phyloP scores from a whole-genome alignment of 2,113 vertebrate genomes.

The Ammodytes marinus region DNA sequence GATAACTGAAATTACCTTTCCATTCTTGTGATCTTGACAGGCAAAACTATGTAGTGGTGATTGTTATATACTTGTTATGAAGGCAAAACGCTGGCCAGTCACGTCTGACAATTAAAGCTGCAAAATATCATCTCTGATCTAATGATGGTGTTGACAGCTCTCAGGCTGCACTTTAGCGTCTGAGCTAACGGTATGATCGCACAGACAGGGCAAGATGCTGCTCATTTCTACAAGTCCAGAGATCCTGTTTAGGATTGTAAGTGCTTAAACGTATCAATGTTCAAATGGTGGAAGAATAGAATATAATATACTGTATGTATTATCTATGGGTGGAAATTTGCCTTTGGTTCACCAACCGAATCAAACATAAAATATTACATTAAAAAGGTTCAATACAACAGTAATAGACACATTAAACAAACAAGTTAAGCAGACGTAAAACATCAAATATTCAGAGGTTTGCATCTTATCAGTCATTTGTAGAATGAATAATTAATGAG shows the following conservation, averaged over 20 bases:
- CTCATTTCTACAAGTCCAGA: background rate
- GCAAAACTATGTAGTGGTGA: slow-evolving; percentile 24
- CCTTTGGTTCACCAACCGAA: too few species aligned
- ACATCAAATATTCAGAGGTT: too few species aligned
- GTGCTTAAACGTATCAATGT: background rate
- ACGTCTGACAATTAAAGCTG: slow-evolving; percentile 17
- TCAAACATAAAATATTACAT: too few species aligned
- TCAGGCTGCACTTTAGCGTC: background rate
- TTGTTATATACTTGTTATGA: slow-evolving; percentile 9
- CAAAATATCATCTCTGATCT: slow-evolving; percentile 19
- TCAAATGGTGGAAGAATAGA: too few species aligned
- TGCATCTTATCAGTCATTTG: too few species aligned
- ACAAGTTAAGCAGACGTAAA: too few species aligned
- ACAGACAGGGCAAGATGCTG: background rate
- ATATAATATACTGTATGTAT: too few species aligned
- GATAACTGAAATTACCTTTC: background rate
- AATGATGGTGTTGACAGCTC: slow-evolving; percentile 15
- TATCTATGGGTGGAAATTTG: too few species aligned
- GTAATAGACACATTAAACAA: too few species aligned
- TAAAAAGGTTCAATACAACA: too few species aligned
- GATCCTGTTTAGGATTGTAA: background rate
- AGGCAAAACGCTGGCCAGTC: slow-evolving; percentile 9
- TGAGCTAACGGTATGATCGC: background rate
- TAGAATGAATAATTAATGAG: too few species aligned
- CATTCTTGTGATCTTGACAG: background rate